Base-by-base conservation (phyloP, 1,140 invertebrate genomes). In the Saxidomus purpurata region DNA sequence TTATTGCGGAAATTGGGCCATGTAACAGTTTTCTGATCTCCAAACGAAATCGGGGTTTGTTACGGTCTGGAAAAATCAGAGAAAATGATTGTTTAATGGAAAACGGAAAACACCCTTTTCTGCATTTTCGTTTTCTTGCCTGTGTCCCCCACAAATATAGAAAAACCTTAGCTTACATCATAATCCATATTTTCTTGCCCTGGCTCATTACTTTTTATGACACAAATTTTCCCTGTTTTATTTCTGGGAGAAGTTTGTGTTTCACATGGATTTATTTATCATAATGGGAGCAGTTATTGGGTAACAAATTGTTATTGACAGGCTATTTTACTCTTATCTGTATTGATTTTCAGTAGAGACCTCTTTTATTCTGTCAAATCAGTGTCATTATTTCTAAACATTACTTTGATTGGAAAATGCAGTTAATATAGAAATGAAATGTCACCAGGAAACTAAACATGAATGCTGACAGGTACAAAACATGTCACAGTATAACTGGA, bases 291-390 rank as follows among this genome's bases (percentile, higher is more conserved):
- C 31, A 71, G 67, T 71, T 71, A 71, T 71, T 71, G 36, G 67
- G 67, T 71, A 38, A 71, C 67, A 71, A 71, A 71, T 71, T 22
- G 34, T 19, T 71, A 38, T 71, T 71, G 67, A 71, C 67, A 71
- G 67, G 34, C 34, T 19, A 11, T 38, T 40, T 22, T 17, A 17
- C 36, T 28, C 17, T 71, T 38, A 38, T 40, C 36, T 71, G 2
- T 71, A 71, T 71, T 71, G 67, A 71, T 71, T 71, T 71, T 13
- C 34, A 25, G 28, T 36, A 71, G 34, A 71, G 28, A 71, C 67
- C 28, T 71, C 34, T 38, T 28, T 71, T 71, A 28, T 36, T 38
- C 34, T 38, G 67, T 71, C 34, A n/a, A 38, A 36, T 38, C 67
- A 71, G 34, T 6, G 13, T 36, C 67, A 71, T 71, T 36, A 71